Evolutionary conservation across 53 echinoderm and acorn worm genomes (phyloP).

Genomic region (Hippasteria phrygiana): DNA sequence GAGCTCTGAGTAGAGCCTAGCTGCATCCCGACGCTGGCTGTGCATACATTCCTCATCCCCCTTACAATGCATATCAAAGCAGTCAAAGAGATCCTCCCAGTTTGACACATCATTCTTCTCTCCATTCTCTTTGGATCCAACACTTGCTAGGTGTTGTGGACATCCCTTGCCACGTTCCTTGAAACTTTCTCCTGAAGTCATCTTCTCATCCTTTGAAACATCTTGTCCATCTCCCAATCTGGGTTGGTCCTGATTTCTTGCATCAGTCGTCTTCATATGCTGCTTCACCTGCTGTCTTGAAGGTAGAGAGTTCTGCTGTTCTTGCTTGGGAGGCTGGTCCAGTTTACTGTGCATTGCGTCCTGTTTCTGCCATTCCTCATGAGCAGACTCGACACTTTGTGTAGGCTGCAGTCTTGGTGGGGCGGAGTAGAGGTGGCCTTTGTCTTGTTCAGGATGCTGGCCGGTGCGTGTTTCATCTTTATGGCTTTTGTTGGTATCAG

Average conservation of each 20-base stretch:
- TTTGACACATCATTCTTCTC: slow-evolving; percentile 38
- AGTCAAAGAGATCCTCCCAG: slow-evolving; percentile 79
- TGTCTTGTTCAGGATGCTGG: not conserved
- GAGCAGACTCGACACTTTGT: not conserved
- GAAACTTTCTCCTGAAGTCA: not conserved
- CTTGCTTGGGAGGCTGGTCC: not conserved
- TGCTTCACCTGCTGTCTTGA: slow-evolving; percentile 2
- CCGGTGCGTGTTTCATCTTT: not conserved
- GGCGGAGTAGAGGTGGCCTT: not conserved
- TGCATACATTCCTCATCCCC: slow-evolving; percentile 84
- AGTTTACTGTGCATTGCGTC: not conserved
- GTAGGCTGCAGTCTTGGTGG: slow-evolving; percentile 23
- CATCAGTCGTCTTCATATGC: not conserved
- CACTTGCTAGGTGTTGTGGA: not conserved
- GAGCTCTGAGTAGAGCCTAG: slow-evolving; percentile 86
- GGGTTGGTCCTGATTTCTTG: not conserved
- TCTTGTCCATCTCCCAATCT: not conserved
- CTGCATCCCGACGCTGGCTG: slow-evolving; percentile 83
- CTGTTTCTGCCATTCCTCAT: not conserved
- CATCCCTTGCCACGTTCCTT: not conserved
- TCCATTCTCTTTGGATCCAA: slow-evolving; percentile 53
- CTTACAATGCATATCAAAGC: slow-evolving; percentile 84
- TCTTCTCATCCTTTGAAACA: not conserved
- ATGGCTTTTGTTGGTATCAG: not conserved
- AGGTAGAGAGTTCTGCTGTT: slow-evolving; percentile 1